Evolutionary conservation across 2,888 invertebrate genomes (phyloP), one percentile per base, ranked within the genome.

Genomic region (Acanthosepion esculentum): DNA sequence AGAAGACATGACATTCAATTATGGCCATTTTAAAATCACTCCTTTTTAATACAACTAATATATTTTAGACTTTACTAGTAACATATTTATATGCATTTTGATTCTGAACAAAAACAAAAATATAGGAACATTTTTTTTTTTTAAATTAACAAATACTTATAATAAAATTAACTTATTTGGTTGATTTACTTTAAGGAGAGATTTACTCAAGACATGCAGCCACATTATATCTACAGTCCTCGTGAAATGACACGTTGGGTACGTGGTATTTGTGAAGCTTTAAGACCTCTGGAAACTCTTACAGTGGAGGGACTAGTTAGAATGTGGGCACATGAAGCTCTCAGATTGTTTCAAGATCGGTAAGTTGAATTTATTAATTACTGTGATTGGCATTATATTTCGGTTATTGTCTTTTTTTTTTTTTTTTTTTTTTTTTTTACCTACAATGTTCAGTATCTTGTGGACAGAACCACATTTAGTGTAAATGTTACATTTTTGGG

Each of bases 171-270:
- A 59, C 20, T 59, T 23, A 59, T 59, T 23, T 59, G 29, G 5
- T 48, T 33, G 29, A 33, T 41, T 15, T 12, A 33, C 94, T 94
- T 95, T 33, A 96, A 98, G 98, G 99, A 99, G 97, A 98, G 98
- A 94, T 99, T 99, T 97, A 99, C 99, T 0, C 99, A 99, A 98
- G 99, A 99, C 97, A 99, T 99, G 99, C 99, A 99, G 97, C 99
- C 99, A 1, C 99, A 99, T 98, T 99, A 99, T 97, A 99, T 99
- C 0, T 99, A 99, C 98, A 99, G 99, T 95, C 99, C 99, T 23
- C 97, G 98, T 96, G 99, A 99, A 98, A 99, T 99, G 99, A 99
- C 99, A 0, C 98, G 99, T 97, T 99, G 99, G 99, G 99, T 99
- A 94, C 98, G 99, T 95, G 99, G 99, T 95, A 99, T 99, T 96